These are phyloP conservation scores for Hippocampus barbouri DNA, from an alignment of 2,113 vertebrate genomes.

Conservation along the genomic window DNA sequence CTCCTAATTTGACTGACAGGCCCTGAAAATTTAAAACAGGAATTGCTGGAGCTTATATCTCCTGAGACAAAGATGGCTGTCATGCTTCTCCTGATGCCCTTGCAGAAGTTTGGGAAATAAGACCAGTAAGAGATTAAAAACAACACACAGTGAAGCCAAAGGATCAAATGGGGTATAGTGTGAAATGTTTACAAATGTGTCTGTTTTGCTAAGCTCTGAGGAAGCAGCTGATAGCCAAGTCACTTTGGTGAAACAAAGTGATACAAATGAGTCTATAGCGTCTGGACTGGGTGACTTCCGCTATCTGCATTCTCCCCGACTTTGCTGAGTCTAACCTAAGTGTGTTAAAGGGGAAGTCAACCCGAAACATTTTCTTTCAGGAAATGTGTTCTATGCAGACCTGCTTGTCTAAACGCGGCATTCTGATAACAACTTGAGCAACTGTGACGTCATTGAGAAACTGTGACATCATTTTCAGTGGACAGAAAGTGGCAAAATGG, in stretches of 20 bases:
- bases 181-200: neutral
- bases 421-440: too few species aligned
- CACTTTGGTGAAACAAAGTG: neutral
- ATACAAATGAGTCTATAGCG: neutral
- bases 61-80: slow-evolving; percentile 1
- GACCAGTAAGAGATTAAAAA: neutral
- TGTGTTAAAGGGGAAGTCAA: neutral
- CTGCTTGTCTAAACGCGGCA: too few species aligned
- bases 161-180: neutral
- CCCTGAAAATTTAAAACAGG: neutral
- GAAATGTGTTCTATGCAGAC: too few species aligned
- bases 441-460: too few species aligned
- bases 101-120: neutral
- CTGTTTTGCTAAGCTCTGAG: neutral
- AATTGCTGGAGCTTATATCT: neutral
- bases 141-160: neutral
- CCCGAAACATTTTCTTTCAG: too few species aligned
- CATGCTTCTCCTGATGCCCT: slow-evolving; percentile 1
- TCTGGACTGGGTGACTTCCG: neutral
- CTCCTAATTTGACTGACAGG: slow-evolving; percentile 16
- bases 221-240: neutral
- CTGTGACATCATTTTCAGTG: too few species aligned
- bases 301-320: neutral
- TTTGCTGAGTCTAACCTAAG: neutral
- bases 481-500: too few species aligned